Evolutionary conservation across 2,888 invertebrate genomes (phyloP), one percentile per base, ranked within the genome.

Genomic region (Lochmaea crataegi): DNA sequence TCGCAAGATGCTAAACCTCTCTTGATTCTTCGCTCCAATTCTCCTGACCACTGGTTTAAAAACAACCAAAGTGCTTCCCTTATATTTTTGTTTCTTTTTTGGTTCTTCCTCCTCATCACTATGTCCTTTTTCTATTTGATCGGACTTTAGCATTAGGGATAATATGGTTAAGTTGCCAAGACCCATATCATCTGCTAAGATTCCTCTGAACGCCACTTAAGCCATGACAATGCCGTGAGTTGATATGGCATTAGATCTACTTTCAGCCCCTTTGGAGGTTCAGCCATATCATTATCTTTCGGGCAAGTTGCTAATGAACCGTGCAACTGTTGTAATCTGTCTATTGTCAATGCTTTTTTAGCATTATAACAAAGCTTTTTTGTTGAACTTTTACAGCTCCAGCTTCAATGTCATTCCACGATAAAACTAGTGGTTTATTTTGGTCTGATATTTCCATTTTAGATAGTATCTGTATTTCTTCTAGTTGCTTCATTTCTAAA

Each of bases 1-100:
- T 90, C 87, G 4, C 93, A 91, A 2, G 89, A 88, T 0, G 97
- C 86, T 0, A 90, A 82, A 75, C 92, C 91, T 9, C 90, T 83
- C 56, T 86, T 84, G 65, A 93, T 89, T 82, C 94, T 92, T 42
- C 88, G 89, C 11, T 87, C 84, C 10, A 97, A 91, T 86, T 98
- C 97, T 14, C 86, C 88, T 73, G 93, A 91, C 98, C 98, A 99
- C 85, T 99, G 98, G 79, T 92, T 91, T 71, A 98, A 88, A 63
- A 99, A 99, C 91, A 0, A 99, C 93, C n/a, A 99, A 88, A 0
- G 95, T 96, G 22, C 94, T 93, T 71, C 77, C 77, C 45, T 71
- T 78, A 74, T 63, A 74, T 77, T 48, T 57, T 18, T 69, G 26
- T 22, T 70, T 75, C 74, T n/a, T 41, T 61, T 75, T 72, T 42